Evolutionary conservation across 1,140 invertebrate genomes (phyloP).

Genomic region (Acromyrmex heyeri): DNA sequence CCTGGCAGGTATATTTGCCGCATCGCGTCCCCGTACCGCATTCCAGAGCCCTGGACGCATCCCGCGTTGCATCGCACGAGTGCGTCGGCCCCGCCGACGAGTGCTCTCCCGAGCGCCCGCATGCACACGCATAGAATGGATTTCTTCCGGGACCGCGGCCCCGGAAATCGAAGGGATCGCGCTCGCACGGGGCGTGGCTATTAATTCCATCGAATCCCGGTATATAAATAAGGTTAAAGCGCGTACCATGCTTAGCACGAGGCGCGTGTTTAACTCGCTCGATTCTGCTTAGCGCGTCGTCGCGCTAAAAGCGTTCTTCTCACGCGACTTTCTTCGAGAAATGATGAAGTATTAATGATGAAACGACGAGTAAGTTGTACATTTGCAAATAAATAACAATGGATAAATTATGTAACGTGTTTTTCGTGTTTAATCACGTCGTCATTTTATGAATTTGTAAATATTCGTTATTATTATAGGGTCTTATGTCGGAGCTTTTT

Average conservation of each 20-base stretch:
- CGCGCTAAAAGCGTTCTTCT: constrained; percentile 23
- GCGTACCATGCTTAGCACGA: constrained; percentile 43
- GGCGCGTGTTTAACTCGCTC: constrained; percentile 20
- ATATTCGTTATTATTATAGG: not conserved
- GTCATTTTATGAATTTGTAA: not conserved
- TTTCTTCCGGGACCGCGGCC: constrained; percentile 76
- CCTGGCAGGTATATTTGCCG: constrained; percentile 67
- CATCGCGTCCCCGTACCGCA: constrained; percentile 45
- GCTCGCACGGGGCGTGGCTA: constrained; percentile 69
- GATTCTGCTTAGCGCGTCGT: not conserved
- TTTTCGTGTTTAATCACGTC: not conserved
- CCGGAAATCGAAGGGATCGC: constrained; percentile 72
- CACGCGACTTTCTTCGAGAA: not conserved
- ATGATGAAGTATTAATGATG: not conserved
- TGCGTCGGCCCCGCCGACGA: constrained; percentile 63
- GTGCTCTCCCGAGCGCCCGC: constrained; percentile 29
- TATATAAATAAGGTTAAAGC: constrained; percentile 75
- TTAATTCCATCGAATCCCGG: constrained; percentile 75
- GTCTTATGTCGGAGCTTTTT: not conserved
- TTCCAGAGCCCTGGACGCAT: constrained; percentile 63
- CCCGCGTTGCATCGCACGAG: constrained; percentile 65
- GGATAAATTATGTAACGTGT: not conserved
- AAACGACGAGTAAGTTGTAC: not conserved
- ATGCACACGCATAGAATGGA: constrained; percentile 59
- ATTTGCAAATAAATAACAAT: not conserved